Evolutionary conservation across 2,888 invertebrate species (phyloP).

Genomic region (Pachycephus smyrnensis): DNA sequence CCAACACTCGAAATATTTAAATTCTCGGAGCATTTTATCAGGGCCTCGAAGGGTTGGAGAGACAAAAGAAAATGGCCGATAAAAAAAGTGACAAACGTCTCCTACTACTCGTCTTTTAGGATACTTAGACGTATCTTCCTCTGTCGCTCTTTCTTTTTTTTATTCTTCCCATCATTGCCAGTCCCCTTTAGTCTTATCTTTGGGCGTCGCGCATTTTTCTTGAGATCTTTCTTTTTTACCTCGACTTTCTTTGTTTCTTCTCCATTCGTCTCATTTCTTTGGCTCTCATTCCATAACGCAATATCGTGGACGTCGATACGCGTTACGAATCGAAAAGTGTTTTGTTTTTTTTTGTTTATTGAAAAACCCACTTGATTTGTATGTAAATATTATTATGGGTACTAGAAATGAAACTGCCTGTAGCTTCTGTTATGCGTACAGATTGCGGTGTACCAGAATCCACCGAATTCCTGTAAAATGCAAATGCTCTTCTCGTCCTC

Average conservation of each 20-base stretch:
- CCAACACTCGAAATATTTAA: slow-evolving; percentile 38
- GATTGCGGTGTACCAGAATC: neutral
- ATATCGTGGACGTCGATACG: neutral
- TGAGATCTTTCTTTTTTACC: neutral
- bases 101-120: slow-evolving; percentile 10
- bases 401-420: neutral
- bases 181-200: neutral
- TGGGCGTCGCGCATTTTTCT: neutral
- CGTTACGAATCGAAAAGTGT: neutral
- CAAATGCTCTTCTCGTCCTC: neutral
- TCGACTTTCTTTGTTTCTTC: neutral
- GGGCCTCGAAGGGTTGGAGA: neutral
- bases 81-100: slow-evolving; percentile 16
- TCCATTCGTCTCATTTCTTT: no score
- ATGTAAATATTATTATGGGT: neutral
- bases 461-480: neutral
- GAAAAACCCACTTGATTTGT: neutral
- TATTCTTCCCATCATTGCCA: neutral
- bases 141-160: neutral
- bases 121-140: neutral
- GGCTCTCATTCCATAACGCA: neutral
- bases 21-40: slow-evolving; percentile 22
- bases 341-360: neutral
- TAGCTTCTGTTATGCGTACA: neutral
- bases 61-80: slow-evolving; percentile 4